Evolutionary conservation across 2,113 vertebrate genomes (phyloP), one percentile per base, ranked within the genome.

Genomic region (Caranx ignobilis): DNA sequence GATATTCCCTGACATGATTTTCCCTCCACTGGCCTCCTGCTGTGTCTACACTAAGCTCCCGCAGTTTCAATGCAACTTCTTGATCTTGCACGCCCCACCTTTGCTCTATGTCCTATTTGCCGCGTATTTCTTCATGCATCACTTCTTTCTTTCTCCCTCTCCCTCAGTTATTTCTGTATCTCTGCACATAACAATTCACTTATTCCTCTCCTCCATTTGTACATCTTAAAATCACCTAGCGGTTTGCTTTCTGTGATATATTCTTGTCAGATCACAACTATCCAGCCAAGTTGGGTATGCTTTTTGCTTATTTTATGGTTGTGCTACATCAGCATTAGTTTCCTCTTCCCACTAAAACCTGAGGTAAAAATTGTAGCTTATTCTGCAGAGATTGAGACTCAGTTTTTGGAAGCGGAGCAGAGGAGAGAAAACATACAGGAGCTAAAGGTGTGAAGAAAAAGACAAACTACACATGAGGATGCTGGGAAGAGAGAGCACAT

Each of bases 1-100:
- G 87, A 88, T 89, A 74, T 79, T 89, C 80, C 83, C 86, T 63
- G 81, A 85, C 87, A 86, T 81, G 84, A 85, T 86, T 86, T 85
- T 52, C 62, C 56, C 71, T 71, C 76, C 66, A 67, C 55, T 15
- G 21, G 45, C 82, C 68, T 79, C 85, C 85, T 85, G 77, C 82
- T 82, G 84, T 4, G 77, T 83, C 68, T 19, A 86, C 84, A 87
- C 82, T 59, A 62, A 88, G 68, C 88, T 88, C 83, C 73, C 1
- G 41, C 62, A 56, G 84, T 71, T 88, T 81, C 63, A 80, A 9
- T 65, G 66, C 61, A 12, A 71, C 67, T 52, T 80, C 41, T 82
- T 79, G 83, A 88, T 88, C 79, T 84, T 71, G 72, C 65, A 45
- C 21, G 45, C 54, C 45, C 71, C 68, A 84, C 84, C 85, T 87